phyloP scores from a whole-genome alignment of 2,888 invertebrate genomes.

The Eledone cirrhosa region DNA sequence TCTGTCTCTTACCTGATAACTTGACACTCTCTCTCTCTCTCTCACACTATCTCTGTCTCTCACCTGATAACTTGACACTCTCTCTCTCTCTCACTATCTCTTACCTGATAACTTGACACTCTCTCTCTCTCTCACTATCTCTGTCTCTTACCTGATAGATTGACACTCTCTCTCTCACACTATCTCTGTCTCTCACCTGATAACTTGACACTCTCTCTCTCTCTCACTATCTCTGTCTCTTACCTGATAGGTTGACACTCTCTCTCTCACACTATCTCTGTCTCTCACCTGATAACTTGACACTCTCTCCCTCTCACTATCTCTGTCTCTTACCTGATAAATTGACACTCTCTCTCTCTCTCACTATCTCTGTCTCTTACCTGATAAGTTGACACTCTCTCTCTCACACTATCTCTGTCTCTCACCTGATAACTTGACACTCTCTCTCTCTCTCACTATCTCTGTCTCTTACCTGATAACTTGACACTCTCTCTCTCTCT shows the following conservation, averaged over 20 bases:
- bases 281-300: constrained; percentile 54
- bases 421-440: constrained; percentile 57
- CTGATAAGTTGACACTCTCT: constrained; percentile 54
- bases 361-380: no score
- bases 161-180: constrained; percentile 47
- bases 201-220: constrained; percentile 47
- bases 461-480: constrained; percentile 53
- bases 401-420: no score
- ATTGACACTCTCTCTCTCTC: constrained; percentile 41
- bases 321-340: constrained; percentile 49
- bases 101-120: constrained; percentile 58
- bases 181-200: constrained; percentile 45
- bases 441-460: constrained; percentile 28
- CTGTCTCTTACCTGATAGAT: constrained; percentile 53
- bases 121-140: background rate
- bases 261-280: no score
- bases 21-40: constrained; percentile 42
- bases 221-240: no score
- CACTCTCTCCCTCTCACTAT: constrained; percentile 41
- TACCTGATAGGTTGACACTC: constrained; percentile 58
- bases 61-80: constrained; percentile 58
- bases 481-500: constrained; percentile 42
- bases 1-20: constrained; percentile 53
- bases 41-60: no score
- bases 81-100: background rate